Evolutionary conservation across 2,113 vertebrate species (phyloP).

Genomic region (Neolamprologus sp.): DNA sequence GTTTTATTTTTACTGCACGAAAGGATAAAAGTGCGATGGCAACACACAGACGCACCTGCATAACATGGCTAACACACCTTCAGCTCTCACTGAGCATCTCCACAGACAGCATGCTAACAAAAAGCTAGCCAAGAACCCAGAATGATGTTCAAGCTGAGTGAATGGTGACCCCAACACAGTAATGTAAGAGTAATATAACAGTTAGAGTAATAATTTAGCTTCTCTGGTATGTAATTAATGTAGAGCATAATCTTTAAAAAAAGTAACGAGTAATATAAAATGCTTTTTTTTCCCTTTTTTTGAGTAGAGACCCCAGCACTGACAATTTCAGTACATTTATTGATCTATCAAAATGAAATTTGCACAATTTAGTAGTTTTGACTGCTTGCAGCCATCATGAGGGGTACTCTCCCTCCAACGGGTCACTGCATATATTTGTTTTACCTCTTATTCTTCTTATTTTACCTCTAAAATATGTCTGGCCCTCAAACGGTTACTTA

Average conservation of each 20-base stretch:
- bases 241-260: background rate
- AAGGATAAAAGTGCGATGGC: background rate
- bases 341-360: background rate
- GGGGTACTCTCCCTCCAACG: background rate
- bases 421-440: background rate
- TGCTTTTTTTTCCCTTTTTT: fast-evolving
- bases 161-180: background rate
- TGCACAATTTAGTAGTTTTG: background rate
- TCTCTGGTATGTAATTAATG: background rate
- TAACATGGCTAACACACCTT: background rate
- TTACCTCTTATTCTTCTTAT: background rate
- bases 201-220: background rate
- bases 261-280: background rate
- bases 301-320: background rate
- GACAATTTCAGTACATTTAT: background rate
- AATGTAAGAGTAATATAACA: background rate
- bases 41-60: background rate
- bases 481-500: background rate
- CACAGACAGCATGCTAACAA: background rate
- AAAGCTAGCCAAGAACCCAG: background rate
- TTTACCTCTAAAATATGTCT: background rate
- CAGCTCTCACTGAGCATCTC: background rate
- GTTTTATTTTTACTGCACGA: background rate
- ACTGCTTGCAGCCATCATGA: background rate
- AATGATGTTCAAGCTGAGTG: background rate